Conservation (phyloP, 23 tunicate genomes). For the Halocynthia aurantium region DNA sequence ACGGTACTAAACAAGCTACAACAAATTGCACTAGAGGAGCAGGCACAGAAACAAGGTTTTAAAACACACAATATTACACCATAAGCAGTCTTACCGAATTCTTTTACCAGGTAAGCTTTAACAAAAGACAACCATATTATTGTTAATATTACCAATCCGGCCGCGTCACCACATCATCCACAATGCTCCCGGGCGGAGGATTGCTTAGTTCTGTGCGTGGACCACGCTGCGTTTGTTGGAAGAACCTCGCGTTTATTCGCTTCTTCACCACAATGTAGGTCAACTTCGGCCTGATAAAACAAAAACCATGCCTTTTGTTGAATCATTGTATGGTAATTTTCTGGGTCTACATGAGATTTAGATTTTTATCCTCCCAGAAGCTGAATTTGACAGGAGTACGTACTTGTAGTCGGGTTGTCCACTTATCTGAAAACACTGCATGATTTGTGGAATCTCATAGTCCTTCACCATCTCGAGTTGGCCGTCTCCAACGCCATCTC, state of each 20-base stretch:
- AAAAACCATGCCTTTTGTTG: neutral
- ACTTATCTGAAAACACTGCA: slow-evolving; percentile 43
- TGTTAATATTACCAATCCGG: too few species aligned
- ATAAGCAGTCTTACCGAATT: neutral
- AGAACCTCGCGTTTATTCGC: slow-evolving; percentile 76
- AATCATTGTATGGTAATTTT: too few species aligned
- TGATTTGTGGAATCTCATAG: slow-evolving; percentile 74
- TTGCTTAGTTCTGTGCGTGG: slow-evolving; percentile 31
- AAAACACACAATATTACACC: too few species aligned
- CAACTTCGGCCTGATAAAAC: slow-evolving; percentile 45
- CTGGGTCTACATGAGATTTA: too few species aligned
- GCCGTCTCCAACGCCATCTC: slow-evolving; percentile 99
- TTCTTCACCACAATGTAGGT: slow-evolving; percentile 89
- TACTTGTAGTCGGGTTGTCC: slow-evolving; percentile 48
- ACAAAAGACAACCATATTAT: too few species aligned
- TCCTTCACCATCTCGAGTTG: slow-evolving; percentile 73
- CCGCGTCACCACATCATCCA: slow-evolving; percentile 80
- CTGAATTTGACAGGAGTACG: too few species aligned
- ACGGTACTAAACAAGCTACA: slow-evolving; percentile 58
- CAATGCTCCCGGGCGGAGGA: slow-evolving; percentile 83
- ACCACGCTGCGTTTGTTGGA: slow-evolving; percentile 10
- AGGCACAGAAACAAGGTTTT: neutral
- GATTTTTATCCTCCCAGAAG: neutral
- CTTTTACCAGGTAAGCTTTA: too few species aligned
- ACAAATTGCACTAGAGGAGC: slow-evolving; percentile 82